A percentile compares a stretch with the other conserved stretches of the same genome.
These are phyloP conservation scores for Lethrus apterus DNA, from an alignment of 1,140 invertebrate species.

Conservation along the genomic window DNA sequence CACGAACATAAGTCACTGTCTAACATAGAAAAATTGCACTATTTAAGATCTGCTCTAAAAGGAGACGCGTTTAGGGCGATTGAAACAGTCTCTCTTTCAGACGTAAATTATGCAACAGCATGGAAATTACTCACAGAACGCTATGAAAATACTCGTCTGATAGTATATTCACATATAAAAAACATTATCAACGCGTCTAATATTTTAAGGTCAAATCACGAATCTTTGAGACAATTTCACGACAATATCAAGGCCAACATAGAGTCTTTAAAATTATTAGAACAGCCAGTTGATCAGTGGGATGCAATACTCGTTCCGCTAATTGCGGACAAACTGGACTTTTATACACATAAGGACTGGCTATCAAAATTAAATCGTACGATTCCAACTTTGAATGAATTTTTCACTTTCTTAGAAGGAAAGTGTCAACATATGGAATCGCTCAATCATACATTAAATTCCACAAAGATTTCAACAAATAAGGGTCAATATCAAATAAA, in stretches of 20 bases:
- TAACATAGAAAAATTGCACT: too few species aligned
- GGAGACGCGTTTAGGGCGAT: slow-evolving; percentile 22
- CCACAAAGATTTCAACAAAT: too few species aligned
- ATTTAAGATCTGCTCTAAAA: slow-evolving; percentile 25
- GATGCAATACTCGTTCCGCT: slow-evolving; percentile 20
- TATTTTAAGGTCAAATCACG: slow-evolving; percentile 19
- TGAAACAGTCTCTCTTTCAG: slow-evolving; percentile 22
- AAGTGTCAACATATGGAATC: neutral
- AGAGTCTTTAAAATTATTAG: slow-evolving; percentile 19
- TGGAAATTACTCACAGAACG: slow-evolving; percentile 28
- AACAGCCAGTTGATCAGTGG: slow-evolving; percentile 21
- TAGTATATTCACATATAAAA: slow-evolving; percentile 29
- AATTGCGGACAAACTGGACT: slow-evolving; percentile 21
- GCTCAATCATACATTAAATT: too few species aligned
- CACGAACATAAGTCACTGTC: too few species aligned
- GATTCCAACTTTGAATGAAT: neutral
- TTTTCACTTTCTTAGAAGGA: slow-evolving; percentile 4
- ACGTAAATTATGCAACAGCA: slow-evolving; percentile 29
- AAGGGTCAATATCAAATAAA: too few species aligned
- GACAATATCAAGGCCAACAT: slow-evolving; percentile 20
- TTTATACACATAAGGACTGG: slow-evolving; percentile 19
- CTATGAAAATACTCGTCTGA: slow-evolving; percentile 28
- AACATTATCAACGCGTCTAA: slow-evolving; percentile 20
- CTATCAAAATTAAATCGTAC: neutral
- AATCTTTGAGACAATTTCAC: slow-evolving; percentile 14